A percentile compares a stretch with the other conserved stretches of the same genome.
Conservation (phyloP, 1,140 invertebrate species). For the Calycopis cecrops region DNA sequence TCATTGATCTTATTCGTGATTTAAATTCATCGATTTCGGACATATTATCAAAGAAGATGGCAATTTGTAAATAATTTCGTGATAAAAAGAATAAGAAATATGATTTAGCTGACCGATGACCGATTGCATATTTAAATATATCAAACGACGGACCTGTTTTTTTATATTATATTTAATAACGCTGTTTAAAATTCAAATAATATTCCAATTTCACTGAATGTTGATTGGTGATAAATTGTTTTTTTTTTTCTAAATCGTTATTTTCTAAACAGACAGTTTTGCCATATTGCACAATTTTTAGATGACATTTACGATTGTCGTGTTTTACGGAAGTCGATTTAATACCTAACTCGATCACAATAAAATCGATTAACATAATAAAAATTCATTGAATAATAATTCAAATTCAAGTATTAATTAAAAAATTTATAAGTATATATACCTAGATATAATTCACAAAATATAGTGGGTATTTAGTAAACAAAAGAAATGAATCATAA, state of each 20-base stretch:
- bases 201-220: slow-evolving; percentile 1
- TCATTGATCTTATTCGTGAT: no score
- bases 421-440: no score
- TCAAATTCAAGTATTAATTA: no score
- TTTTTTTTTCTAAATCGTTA: slow-evolving; percentile 3
- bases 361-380: no score
- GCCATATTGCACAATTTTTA: neutral
- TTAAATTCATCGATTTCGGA: no score
- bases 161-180: neutral
- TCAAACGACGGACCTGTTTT: neutral
- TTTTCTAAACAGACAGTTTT: neutral
- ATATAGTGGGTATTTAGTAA: no score
- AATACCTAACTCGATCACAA: no score
- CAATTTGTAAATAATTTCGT: no score
- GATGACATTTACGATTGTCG: slow-evolving; percentile 4
- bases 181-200: slow-evolving; percentile 1
- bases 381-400: no score
- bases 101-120: neutral
- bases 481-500: no score
- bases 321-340: slow-evolving; percentile 4
- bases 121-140: slow-evolving; percentile 5
- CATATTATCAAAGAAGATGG: no score
- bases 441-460: no score
- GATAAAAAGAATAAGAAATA: neutral
- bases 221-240: slow-evolving; percentile 6